Percentiles rank a stretch among this genome's conserved stretches.
These are phyloP conservation scores for Platyscapa corneri DNA, from an alignment of 1,140 invertebrate genomes.

Conservation along the genomic window DNA sequence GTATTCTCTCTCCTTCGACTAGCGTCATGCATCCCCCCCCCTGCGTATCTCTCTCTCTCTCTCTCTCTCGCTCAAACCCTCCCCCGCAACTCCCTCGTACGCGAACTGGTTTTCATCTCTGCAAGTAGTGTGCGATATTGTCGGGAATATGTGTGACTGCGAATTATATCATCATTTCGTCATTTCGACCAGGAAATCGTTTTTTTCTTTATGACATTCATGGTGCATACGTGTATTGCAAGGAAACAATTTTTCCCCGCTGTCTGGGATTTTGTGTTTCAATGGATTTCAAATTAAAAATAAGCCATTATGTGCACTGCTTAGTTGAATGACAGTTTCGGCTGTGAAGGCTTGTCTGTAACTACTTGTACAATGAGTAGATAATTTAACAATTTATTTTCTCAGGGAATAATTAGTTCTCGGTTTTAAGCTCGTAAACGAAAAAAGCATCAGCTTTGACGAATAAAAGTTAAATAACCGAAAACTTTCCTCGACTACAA, in stretches of 20 bases:
- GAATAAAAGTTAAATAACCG: too few species aligned
- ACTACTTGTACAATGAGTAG: neutral
- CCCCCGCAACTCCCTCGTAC: neutral
- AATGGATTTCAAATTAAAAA: slow-evolving; percentile 8
- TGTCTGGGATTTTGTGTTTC: neutral
- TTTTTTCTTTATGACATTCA: slow-evolving; percentile 12
- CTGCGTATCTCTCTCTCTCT: too few species aligned
- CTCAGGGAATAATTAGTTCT: neutral
- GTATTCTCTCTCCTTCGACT: neutral
- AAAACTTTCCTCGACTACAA: too few species aligned
- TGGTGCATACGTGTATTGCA: neutral
- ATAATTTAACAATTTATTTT: neutral
- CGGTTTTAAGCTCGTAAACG: neutral
- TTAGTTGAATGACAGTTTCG: neutral
- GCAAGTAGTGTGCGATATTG: slow-evolving; percentile 10
- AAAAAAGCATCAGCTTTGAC: too few species aligned
- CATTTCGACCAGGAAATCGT: slow-evolving; percentile 36
- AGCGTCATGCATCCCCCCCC: neutral
- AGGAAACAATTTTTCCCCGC: neutral
- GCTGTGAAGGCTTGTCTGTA: neutral
- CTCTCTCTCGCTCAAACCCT: neutral
- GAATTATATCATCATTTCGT: slow-evolving; percentile 46
- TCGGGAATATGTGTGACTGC: neutral
- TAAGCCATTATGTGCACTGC: neutral
- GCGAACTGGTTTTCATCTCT: slow-evolving; percentile 24